phyloP scores from a whole-genome alignment of 2,797 vertebrate species.

The Halcyon badia region DNA sequence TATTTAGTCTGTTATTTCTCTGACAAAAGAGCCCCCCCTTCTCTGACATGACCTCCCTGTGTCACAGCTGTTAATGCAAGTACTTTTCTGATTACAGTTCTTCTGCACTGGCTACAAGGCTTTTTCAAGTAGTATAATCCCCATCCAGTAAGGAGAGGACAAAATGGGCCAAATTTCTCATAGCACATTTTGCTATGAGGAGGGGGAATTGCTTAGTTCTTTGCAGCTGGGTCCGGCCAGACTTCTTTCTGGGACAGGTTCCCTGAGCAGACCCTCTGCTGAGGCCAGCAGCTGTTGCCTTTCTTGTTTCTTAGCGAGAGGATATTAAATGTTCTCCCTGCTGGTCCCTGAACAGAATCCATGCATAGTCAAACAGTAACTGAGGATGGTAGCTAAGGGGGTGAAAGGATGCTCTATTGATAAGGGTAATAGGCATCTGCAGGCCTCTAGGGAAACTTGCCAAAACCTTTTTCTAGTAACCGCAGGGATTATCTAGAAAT shows the following conservation, averaged over 20 bases:
- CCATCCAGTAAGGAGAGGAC: not conserved
- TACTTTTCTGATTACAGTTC: not conserved
- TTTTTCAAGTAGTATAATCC: not conserved
- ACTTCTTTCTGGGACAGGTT: not conserved
- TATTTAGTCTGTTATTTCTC: not conserved
- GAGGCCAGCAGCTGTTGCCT: conserved; percentile 30
- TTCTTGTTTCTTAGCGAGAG: not conserved
- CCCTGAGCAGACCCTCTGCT: not conserved
- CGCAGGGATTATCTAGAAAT: conserved; percentile 46
- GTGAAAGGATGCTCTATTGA: conserved; percentile 32
- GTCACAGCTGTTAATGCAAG: not conserved
- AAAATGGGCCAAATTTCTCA: not conserved
- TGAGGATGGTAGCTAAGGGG: not conserved
- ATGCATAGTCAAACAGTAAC: not conserved
- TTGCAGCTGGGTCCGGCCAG: not conserved
- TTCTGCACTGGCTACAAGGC: not conserved
- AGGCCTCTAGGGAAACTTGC: conserved; percentile 32
- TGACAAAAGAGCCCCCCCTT: not conserved
- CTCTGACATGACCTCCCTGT: not conserved
- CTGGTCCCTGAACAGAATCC: not conserved
- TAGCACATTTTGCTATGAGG: not conserved
- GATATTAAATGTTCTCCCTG: not conserved
- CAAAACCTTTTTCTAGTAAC: conserved; percentile 31
- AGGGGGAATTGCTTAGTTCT: not conserved
- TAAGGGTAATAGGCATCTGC: conserved; percentile 29